These are phyloP conservation scores for Larimichthys crocea DNA, from an alignment of 2,113 vertebrate genomes.

Conservation along the genomic window DNA sequence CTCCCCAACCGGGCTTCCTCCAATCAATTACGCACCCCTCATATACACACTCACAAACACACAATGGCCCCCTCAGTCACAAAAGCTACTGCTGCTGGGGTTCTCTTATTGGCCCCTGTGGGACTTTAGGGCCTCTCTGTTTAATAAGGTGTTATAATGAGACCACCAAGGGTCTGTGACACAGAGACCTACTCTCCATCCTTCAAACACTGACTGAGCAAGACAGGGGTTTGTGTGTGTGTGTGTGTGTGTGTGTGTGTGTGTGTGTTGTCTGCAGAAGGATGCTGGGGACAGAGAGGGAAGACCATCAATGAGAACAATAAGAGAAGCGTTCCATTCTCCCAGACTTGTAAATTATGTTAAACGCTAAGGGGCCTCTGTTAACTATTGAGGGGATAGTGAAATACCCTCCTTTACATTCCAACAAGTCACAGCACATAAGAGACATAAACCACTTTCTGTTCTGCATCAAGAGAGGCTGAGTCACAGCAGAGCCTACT, in stretches of 20 bases:
- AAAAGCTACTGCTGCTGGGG: constrained; percentile 69
- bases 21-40: constrained; percentile 73
- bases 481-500: constrained; percentile 25
- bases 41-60: constrained; percentile 36
- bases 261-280: constrained; percentile 25
- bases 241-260: constrained; percentile 37
- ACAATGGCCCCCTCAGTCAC: constrained; percentile 71
- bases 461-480: constrained; percentile 58
- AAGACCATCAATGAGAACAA: constrained; percentile 73
- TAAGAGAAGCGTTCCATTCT: constrained; percentile 72
- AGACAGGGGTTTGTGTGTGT: constrained; percentile 36
- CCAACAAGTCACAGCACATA: constrained; percentile 57
- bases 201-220: constrained; percentile 55
- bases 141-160: constrained; percentile 85
- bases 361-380: constrained; percentile 64
- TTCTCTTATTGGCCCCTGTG: constrained; percentile 80
- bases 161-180: constrained; percentile 82
- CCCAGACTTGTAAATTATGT: constrained; percentile 78
- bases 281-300: constrained; percentile 40
- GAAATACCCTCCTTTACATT: constrained; percentile 65
- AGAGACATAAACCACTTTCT: constrained; percentile 71
- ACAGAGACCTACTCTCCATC: constrained; percentile 64
- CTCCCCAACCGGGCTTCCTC: constrained; percentile 51
- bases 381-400: constrained; percentile 67
- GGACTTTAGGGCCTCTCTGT: constrained; percentile 82